These are phyloP conservation scores for Frankliniella fusca DNA, from an alignment of 2,888 invertebrate species.

Conservation along the genomic window DNA sequence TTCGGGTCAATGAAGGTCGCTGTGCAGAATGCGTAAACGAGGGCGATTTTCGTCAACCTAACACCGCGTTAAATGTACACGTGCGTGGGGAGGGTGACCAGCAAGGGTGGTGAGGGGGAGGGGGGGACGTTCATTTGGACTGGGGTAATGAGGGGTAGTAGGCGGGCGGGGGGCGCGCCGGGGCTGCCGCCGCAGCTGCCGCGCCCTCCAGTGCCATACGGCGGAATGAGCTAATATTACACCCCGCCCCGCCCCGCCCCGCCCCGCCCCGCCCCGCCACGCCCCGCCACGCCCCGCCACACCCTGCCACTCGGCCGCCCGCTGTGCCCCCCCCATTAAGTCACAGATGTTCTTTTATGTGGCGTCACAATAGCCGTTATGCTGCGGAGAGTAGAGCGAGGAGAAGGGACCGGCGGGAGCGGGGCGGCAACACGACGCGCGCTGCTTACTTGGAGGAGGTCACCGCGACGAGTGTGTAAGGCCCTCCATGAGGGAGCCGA, in stretches of 20 bases:
- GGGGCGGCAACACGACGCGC: background rate
- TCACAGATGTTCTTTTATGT: constrained; percentile 26
- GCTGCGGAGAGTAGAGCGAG: background rate
- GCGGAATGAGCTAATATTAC: constrained; percentile 22
- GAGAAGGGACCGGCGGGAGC: background rate
- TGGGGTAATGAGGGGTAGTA: background rate
- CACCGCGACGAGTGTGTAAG: background rate
- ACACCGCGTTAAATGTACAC: background rate
- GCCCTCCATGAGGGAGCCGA: too few relatives aligned
- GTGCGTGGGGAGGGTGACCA: background rate
- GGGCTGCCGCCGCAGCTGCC: background rate
- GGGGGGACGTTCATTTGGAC: background rate
- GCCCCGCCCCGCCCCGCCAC: background rate
- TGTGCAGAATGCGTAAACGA: too few relatives aligned
- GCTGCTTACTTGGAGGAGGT: background rate
- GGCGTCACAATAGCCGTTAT: constrained; percentile 1
- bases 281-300: background rate
- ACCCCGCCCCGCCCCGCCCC: background rate
- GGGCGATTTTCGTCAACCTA: too few relatives aligned
- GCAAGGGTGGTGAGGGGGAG: background rate
- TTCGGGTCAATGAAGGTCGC: too few relatives aligned
- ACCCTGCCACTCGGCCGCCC: background rate
- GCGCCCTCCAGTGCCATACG: background rate
- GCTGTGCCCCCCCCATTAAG: background rate
- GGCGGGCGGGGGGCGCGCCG: background rate